Conservation (phyloP, 2,888 invertebrate genomes). For the Mellilla xanthometata region DNA sequence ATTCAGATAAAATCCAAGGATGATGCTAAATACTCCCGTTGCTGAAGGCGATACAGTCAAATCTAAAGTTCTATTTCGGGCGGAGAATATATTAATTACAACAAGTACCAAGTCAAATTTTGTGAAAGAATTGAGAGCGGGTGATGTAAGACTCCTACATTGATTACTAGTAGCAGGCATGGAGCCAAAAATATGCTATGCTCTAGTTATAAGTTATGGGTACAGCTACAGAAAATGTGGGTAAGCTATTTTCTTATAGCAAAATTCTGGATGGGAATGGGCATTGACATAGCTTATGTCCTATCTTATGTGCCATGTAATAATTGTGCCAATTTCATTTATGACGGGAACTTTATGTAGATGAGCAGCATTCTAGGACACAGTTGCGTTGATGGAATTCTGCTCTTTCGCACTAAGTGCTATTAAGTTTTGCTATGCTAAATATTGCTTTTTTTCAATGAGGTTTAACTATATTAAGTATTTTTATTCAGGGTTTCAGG, state of each 20-base stretch:
- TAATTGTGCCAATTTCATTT: slow-evolving; percentile 21
- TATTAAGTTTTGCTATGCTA: too few species aligned
- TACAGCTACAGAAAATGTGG: slow-evolving; percentile 23
- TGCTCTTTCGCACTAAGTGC: background rate
- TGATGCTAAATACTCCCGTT: too few species aligned
- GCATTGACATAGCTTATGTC: slow-evolving; percentile 15
- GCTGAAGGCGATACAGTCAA: too few species aligned
- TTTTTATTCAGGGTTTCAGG: too few species aligned
- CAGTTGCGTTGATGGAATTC: background rate
- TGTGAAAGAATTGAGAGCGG: slow-evolving; percentile 20
- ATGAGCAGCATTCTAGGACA: background rate
- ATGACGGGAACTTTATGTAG: slow-evolving; percentile 3
- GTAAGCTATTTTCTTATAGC: slow-evolving; percentile 27
- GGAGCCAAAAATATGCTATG: slow-evolving; percentile 29
- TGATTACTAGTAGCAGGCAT: slow-evolving; percentile 28
- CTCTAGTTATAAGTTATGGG: slow-evolving; percentile 29
- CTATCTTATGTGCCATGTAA: slow-evolving; percentile 12
- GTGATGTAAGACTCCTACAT: slow-evolving; percentile 24
- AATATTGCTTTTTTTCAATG: too few species aligned
- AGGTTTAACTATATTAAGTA: too few species aligned
- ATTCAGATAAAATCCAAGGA: too few species aligned
- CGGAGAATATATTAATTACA: slow-evolving; percentile 12
- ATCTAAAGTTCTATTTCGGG: too few species aligned
- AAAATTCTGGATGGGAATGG: slow-evolving; percentile 21
- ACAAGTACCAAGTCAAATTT: slow-evolving; percentile 8